These are phyloP conservation scores for Passerina amoena DNA, from an alignment of 2,113 vertebrate species.

Conservation along the genomic window DNA sequence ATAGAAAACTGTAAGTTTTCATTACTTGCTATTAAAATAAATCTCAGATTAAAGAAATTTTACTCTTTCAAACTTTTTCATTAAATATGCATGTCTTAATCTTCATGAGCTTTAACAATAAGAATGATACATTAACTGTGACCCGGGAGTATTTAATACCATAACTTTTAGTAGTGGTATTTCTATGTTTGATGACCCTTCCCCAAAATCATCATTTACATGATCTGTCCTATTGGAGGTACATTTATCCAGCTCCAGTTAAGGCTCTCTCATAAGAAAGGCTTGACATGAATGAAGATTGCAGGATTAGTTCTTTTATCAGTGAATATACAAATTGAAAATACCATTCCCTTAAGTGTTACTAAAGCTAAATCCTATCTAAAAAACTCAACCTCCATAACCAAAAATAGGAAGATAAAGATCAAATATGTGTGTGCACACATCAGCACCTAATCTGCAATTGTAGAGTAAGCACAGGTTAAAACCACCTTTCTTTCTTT, in stretches of 20 bases:
- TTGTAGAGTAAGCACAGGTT: background rate
- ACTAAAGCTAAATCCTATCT: background rate
- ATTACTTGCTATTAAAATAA: background rate
- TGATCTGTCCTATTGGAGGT: background rate
- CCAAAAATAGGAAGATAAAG: background rate
- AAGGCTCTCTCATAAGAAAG: background rate
- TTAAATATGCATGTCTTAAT: background rate
- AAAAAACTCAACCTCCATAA: background rate
- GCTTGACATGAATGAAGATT: background rate
- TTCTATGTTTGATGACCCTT: background rate
- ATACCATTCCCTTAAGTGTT: background rate
- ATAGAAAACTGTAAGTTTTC: background rate
- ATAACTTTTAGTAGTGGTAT: background rate
- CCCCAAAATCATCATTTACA: background rate
- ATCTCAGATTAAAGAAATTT: background rate
- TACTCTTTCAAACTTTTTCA: background rate
- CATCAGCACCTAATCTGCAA: background rate
- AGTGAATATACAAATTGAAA: background rate
- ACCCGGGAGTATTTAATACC: background rate
- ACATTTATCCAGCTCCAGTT: background rate
- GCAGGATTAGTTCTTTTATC: background rate
- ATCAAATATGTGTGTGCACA: background rate
- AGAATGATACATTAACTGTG: background rate
- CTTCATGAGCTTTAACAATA: background rate
- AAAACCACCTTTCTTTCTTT: slow-evolving; percentile 25